Evolutionary conservation across 2,113 vertebrate genomes (phyloP).

Genomic region (Limnothrissa miodon): DNA sequence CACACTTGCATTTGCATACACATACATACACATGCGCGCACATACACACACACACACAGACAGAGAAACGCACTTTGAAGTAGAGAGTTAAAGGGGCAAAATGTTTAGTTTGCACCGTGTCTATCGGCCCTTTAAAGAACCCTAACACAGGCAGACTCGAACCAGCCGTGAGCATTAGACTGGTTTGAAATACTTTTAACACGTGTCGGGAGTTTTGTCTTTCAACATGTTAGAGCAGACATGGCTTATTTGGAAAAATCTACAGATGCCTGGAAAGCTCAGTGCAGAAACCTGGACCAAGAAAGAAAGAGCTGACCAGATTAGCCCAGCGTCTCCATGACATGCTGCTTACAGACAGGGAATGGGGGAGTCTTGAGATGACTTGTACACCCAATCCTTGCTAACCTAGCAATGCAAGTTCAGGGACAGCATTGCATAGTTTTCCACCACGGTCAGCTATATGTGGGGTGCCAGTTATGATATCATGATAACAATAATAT

Average conservation of each 20-base stretch:
- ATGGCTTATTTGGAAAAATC: not conserved
- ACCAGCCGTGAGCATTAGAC: constrained; percentile 6
- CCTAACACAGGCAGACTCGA: constrained; percentile 29
- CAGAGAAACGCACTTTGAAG: not conserved
- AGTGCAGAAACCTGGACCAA: not conserved
- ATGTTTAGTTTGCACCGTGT: constrained; percentile 53
- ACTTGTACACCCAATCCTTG: not conserved
- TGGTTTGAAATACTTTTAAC: constrained; percentile 27
- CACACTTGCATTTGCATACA: no score
- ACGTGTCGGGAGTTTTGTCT: not conserved
- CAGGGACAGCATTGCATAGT: not conserved
- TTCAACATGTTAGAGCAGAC: not conserved
- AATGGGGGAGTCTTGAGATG: not conserved
- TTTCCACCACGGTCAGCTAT: not conserved
- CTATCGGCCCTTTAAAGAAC: constrained; percentile 54
- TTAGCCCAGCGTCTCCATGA: not conserved
- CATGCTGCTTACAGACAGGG: not conserved
- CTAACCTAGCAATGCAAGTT: not conserved
- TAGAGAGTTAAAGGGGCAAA: not conserved
- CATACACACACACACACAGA: not conserved
- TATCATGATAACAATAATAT: constrained; percentile 3
- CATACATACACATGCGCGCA: not conserved
- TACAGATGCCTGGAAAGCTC: not conserved
- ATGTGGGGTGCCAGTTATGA: not conserved
- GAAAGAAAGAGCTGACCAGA: not conserved